These are phyloP conservation scores for Andrena bucephala DNA, from an alignment of 2,888 invertebrate species.

Conservation along the genomic window DNA sequence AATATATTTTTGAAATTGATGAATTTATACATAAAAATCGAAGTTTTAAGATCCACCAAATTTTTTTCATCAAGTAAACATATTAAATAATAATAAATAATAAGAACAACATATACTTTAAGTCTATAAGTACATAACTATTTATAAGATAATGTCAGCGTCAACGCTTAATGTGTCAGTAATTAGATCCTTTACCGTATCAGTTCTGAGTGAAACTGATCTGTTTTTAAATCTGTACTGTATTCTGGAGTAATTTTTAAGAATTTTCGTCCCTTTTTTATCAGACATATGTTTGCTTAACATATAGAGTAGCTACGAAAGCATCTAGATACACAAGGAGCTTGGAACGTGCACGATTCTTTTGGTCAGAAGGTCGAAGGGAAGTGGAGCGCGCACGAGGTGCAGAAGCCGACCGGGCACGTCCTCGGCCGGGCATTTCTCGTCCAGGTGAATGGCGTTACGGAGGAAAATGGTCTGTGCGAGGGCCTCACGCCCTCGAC, in stretches of 20 bases:
- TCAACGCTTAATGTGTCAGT: too few species aligned
- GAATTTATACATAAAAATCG: too few species aligned
- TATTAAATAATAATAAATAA: too few species aligned
- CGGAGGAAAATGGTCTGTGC: slow-evolving; percentile 73
- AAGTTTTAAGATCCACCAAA: too few species aligned
- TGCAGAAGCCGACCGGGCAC: slow-evolving; percentile 7
- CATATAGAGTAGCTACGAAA: background rate
- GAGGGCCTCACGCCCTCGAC: slow-evolving; percentile 74
- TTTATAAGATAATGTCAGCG: too few species aligned
- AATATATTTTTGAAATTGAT: too few species aligned
- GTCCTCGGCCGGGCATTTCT: slow-evolving; percentile 46
- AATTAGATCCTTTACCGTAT: too few species aligned
- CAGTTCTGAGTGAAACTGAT: too few species aligned
- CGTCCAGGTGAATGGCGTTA: slow-evolving; percentile 67
- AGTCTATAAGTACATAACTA: too few species aligned
- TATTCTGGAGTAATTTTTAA: background rate
- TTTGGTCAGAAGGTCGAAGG: background rate
- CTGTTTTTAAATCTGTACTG: background rate
- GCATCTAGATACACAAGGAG: background rate
- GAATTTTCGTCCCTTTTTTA: too few species aligned
- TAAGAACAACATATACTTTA: too few species aligned
- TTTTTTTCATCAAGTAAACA: too few species aligned
- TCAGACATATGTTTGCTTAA: background rate
- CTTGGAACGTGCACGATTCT: background rate
- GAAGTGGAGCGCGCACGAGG: slow-evolving; percentile 7